phyloP scores from a whole-genome alignment of 2,113 vertebrate genomes.

The Sialia sialis region DNA sequence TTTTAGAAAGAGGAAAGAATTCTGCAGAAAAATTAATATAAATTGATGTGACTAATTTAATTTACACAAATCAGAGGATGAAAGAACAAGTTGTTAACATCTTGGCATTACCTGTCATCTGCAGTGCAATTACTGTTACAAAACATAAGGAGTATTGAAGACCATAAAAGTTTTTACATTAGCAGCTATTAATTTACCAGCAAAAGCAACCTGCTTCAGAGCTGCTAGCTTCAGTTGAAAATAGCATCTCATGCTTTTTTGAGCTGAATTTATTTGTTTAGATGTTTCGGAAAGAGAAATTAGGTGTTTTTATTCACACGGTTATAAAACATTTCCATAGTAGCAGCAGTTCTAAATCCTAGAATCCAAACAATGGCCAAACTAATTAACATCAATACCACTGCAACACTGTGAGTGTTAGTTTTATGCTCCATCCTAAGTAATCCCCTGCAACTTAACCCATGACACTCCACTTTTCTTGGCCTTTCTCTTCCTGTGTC shows the following conservation, averaged over 20 bases:
- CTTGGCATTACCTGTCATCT: neutral
- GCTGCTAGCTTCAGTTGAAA: neutral
- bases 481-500: neutral
- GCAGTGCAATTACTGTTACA: neutral
- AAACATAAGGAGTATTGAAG: neutral
- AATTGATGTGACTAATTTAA: neutral
- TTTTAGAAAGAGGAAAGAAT: neutral
- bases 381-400: neutral
- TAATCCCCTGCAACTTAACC: neutral
- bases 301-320: fast-evolving
- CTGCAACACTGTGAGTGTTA: neutral
- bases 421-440: neutral
- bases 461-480: neutral
- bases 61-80: neutral
- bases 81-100: neutral
- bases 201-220: neutral
- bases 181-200: neutral
- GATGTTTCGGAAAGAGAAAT: neutral
- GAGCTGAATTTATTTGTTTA: neutral
- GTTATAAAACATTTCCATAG: neutral
- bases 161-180: neutral
- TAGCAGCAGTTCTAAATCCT: neutral
- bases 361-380: neutral
- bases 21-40: neutral
- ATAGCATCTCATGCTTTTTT: neutral